Percentiles rank a stretch among this genome's conserved stretches.
Evolutionary conservation across 2,113 vertebrate species (phyloP).

Genomic region (Puma concolor): DNA sequence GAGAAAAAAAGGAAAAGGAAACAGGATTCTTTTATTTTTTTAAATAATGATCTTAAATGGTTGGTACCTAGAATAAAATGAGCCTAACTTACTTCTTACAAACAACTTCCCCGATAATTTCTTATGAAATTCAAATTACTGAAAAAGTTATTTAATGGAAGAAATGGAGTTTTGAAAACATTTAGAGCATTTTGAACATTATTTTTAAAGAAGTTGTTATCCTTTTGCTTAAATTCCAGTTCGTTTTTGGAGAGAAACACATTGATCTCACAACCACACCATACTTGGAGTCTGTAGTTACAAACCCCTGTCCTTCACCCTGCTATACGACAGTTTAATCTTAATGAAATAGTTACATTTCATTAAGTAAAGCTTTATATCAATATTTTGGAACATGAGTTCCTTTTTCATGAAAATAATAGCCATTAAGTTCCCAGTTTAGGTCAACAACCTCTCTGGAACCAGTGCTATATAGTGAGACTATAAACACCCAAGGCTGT

Average conservation of each 20-base stretch:
- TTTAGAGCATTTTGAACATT: background rate
- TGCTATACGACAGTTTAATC: background rate
- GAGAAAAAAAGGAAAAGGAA: background rate
- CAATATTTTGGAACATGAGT: background rate
- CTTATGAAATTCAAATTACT: background rate
- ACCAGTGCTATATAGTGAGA: background rate
- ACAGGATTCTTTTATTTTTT: background rate
- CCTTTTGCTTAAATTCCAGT: background rate
- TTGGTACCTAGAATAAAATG: background rate
- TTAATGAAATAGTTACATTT: background rate
- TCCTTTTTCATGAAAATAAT: background rate
- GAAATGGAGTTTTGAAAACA: background rate
- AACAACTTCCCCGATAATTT: background rate
- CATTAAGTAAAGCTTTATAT: background rate
- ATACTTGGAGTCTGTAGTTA: background rate
- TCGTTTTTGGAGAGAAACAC: constrained; percentile 8
- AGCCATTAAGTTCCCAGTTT: background rate
- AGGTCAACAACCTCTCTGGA: background rate
- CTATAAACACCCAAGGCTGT: background rate
- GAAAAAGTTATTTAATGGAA: background rate
- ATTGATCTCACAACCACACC: background rate
- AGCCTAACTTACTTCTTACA: background rate
- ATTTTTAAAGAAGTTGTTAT: background rate
- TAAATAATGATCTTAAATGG: background rate
- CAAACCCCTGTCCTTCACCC: background rate